Evolutionary conservation across 2,888 invertebrate genomes (phyloP).

Genomic region (Rhimphoctona megacephalus): DNA sequence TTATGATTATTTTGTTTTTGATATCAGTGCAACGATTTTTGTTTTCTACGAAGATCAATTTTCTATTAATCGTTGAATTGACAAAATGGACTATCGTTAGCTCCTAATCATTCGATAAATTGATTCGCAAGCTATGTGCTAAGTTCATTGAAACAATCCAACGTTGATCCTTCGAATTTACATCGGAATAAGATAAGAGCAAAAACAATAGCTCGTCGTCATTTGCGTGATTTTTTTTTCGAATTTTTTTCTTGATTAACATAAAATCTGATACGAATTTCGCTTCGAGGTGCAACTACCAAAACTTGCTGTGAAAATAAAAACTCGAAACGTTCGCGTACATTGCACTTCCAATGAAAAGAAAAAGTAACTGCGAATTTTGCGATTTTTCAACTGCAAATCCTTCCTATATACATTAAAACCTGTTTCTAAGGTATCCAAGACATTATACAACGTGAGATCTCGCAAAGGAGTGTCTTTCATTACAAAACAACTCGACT

Average conservation of each 20-base stretch:
- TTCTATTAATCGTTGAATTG: background rate
- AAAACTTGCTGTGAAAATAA: background rate
- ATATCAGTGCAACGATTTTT: background rate
- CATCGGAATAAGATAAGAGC: background rate
- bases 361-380: background rate
- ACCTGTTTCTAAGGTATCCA: conserved; percentile 38
- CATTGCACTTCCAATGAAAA: background rate
- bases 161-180: background rate
- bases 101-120: background rate
- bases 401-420: background rate
- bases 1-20: too few relatives aligned
- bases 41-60: background rate
- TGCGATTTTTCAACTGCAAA: conserved; percentile 2
- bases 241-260: background rate
- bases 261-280: background rate
- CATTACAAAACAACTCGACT: conserved; percentile 53
- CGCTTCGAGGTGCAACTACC: background rate
- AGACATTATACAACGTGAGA: conserved; percentile 56
- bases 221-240: background rate
- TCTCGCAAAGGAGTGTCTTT: conserved; percentile 57
- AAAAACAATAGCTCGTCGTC: background rate
- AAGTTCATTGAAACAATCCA: background rate
- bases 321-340: background rate
- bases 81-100: background rate
- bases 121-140: background rate